Base-by-base conservation (phyloP, 2,888 invertebrate genomes). In the Agrilus cyanescens region DNA sequence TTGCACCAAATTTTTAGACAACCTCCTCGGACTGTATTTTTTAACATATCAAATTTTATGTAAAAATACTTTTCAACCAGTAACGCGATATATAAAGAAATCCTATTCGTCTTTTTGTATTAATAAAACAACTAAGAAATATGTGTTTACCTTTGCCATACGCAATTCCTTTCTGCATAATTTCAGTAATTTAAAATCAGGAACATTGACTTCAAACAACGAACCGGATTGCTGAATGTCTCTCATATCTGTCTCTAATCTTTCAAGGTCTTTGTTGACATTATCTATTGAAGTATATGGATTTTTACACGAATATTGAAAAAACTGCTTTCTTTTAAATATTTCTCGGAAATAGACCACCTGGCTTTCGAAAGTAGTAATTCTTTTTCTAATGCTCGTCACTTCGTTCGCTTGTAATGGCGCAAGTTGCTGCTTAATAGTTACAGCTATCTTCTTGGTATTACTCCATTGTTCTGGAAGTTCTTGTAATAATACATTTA, bases 381-480 rank as follows among this genome's bases (percentile, higher is more conserved):
- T 87, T 60, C 85, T 85, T 58, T 85, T 85, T 32, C 94, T 75
- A 40, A 96, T 90, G 51, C 85, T 85, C 10, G 89, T 80, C 3
- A 96, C 94, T 72, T 96, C 95, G 7, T 85, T 82, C 25, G 95
- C 93, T 71, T 95, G 94, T 32, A 96, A 66, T 1, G 96, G 95
- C 5, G 93, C 91, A 18, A 96, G 91, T 66, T 89, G 88, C 62
- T 94, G 94, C 61, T 94, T 94, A 4, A 93, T 85, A 31, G 86
- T 87, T 15, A 85, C 68, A 1, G 91, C 89, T 44, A 93, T 76
- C 68, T 94, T 95, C 64, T 95, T 95, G 0, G 91, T 91, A 52
- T 89, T 85, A 54, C 81, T 83, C 96, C 96, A 96, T 65, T 93
- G 90, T 60, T 94, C 94, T 10, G 96, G 96, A 41, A 96, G 66